A percentile compares a stretch with the other conserved stretches of the same genome.
These are phyloP conservation scores for Bellardia bayeri DNA, from an alignment of 2,888 invertebrate species.

Conservation along the genomic window DNA sequence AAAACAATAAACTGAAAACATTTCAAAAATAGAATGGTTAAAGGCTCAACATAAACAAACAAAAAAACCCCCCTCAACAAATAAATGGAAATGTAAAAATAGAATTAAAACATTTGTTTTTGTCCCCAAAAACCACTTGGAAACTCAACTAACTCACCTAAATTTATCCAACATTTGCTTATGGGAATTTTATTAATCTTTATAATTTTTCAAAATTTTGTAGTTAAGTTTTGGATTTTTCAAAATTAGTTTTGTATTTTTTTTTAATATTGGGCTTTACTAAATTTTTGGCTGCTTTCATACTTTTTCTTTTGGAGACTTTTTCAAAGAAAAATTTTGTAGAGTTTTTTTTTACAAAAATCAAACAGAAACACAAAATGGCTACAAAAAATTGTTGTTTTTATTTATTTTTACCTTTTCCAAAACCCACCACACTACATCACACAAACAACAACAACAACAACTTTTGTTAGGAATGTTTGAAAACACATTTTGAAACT, in stretches of 20 bases:
- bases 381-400: constrained; percentile 53
- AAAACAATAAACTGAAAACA: constrained; percentile 48
- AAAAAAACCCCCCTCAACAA: neutral
- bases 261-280: constrained; percentile 49
- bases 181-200: constrained; percentile 42
- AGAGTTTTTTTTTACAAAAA: constrained; percentile 32
- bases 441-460: neutral
- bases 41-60: constrained; percentile 45
- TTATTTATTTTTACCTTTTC: constrained; percentile 52
- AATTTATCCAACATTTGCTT: constrained; percentile 27
- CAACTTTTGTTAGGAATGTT: constrained; percentile 76
- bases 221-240: constrained; percentile 47
- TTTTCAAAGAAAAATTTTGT: constrained; percentile 49
- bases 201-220: constrained; percentile 27
- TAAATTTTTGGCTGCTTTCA: constrained; percentile 58
- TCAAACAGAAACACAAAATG: constrained; percentile 16
- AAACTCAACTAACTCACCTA: constrained; percentile 65
- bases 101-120: constrained; percentile 59
- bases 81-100: constrained; percentile 19
- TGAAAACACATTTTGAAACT: constrained; percentile 78
- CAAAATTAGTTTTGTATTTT: constrained; percentile 29
- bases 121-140: constrained; percentile 64
- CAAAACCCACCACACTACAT: neutral
- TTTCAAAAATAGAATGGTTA: constrained; percentile 66
- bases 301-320: constrained; percentile 56